phyloP scores from a whole-genome alignment of 2,888 invertebrate genomes.

The Nymphalis polychloros region DNA sequence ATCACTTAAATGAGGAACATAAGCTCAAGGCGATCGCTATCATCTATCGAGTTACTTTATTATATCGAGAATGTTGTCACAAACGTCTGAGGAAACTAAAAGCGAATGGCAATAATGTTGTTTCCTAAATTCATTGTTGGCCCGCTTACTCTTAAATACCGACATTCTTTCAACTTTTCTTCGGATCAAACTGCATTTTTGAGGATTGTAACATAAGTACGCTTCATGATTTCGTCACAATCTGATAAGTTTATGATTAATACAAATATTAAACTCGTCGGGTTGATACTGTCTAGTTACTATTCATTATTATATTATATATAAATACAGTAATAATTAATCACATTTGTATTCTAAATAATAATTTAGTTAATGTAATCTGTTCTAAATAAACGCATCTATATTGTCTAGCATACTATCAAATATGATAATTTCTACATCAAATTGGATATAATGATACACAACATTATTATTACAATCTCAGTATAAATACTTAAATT shows the following conservation, averaged over 20 bases:
- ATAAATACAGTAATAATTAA: not conserved
- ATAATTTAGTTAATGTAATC: not conserved
- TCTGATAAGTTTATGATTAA: not conserved
- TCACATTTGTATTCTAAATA: not conserved
- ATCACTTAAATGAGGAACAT: constrained; percentile 49
- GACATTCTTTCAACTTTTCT: too few relatives aligned
- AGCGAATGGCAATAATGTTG: too few relatives aligned
- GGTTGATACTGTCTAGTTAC: not conserved
- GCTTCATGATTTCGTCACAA: not conserved
- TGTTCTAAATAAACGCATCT: not conserved
- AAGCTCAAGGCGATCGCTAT: constrained; percentile 25
- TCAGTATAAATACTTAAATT: constrained; percentile 11
- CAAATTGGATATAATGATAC: not conserved
- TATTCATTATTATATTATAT: not conserved
- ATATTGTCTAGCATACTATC: constrained; percentile 4
- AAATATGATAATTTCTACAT: constrained; percentile 3
- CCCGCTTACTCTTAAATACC: too few relatives aligned
- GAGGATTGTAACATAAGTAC: not conserved
- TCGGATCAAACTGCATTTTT: too few relatives aligned
- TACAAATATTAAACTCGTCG: too few relatives aligned
- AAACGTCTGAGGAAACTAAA: not conserved
- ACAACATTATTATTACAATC: constrained; percentile 16
- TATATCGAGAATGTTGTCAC: not conserved
- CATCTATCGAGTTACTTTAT: constrained; percentile 18
- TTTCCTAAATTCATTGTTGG: not conserved